These are phyloP conservation scores for Heliconius hewitsoni DNA, from an alignment of 1,140 invertebrate genomes.

Conservation along the genomic window DNA sequence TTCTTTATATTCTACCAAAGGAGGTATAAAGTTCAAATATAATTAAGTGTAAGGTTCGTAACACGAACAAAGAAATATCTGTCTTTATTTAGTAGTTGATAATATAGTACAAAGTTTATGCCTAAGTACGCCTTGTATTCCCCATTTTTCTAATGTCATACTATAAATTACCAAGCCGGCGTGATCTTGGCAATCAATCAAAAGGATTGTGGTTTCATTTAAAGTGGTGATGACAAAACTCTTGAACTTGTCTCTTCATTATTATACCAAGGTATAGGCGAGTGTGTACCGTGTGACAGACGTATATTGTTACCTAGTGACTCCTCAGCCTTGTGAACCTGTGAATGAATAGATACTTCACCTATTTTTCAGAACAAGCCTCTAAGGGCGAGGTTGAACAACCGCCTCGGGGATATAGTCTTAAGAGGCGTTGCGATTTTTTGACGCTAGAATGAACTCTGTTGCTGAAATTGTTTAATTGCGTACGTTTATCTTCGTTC, in stretches of 20 bases:
- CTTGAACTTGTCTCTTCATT: neutral
- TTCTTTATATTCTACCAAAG: too few species aligned
- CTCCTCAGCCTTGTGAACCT: slow-evolving; percentile 39
- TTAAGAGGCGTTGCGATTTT: slow-evolving; percentile 28
- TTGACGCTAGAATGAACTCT: neutral
- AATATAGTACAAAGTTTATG: too few species aligned
- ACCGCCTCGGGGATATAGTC: slow-evolving; percentile 24
- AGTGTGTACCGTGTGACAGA: neutral
- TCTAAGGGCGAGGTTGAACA: slow-evolving; percentile 38
- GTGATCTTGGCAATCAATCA: too few species aligned
- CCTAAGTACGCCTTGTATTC: too few species aligned
- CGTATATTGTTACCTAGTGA: slow-evolving; percentile 34
- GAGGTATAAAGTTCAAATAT: too few species aligned
- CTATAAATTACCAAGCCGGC: too few species aligned
- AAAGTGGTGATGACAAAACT: neutral
- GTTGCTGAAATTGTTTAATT: neutral
- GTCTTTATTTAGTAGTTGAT: too few species aligned
- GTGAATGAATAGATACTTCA: slow-evolving; percentile 40
- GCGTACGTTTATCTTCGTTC: neutral
- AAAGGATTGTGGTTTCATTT: too few species aligned
- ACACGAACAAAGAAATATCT: too few species aligned
- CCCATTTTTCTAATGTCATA: too few species aligned
- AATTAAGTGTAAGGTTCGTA: too few species aligned
- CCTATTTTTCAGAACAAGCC: slow-evolving; percentile 40
- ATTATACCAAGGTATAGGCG: neutral